Conservation (phyloP, 2,797 vertebrate genomes). For the Danio aesculapii region DNA sequence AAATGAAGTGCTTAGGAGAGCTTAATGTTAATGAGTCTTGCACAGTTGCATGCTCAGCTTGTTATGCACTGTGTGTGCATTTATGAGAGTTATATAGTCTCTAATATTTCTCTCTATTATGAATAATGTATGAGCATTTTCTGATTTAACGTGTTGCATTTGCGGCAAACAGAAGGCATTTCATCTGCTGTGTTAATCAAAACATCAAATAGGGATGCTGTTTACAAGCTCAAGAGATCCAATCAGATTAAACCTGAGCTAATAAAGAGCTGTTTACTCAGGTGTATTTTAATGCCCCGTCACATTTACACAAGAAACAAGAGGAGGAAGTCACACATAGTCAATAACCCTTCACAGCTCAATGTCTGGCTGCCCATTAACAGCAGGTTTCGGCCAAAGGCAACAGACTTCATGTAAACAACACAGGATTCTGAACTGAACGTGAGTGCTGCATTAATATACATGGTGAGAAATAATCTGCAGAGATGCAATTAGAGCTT, state of each 20-base stretch:
- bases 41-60: not conserved
- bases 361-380: not conserved
- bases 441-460: not conserved
- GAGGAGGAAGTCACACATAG: slow-evolving; percentile 30
- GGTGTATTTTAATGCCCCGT: slow-evolving; percentile 7
- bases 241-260: slow-evolving; percentile 3
- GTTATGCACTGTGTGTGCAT: not conserved
- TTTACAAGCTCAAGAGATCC: not conserved
- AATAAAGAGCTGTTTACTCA: not conserved
- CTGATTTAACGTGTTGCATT: not conserved
- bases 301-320: slow-evolving; percentile 1
- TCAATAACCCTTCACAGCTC: not conserved
- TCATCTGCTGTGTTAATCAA: not conserved
- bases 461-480: not conserved
- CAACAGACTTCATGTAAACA: not conserved
- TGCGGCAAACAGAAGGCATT: not conserved
- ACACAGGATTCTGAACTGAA: not conserved
- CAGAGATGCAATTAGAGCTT: not conserved
- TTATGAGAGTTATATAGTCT: not conserved
- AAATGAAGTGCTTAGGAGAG: not conserved
- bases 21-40: not conserved
- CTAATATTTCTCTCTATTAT: not conserved
- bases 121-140: not conserved
- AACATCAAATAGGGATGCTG: slow-evolving; percentile 2
- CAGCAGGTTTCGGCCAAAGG: not conserved